Conservation (phyloP, 2,797 vertebrate species). For the Gallinago nigripennis region DNA sequence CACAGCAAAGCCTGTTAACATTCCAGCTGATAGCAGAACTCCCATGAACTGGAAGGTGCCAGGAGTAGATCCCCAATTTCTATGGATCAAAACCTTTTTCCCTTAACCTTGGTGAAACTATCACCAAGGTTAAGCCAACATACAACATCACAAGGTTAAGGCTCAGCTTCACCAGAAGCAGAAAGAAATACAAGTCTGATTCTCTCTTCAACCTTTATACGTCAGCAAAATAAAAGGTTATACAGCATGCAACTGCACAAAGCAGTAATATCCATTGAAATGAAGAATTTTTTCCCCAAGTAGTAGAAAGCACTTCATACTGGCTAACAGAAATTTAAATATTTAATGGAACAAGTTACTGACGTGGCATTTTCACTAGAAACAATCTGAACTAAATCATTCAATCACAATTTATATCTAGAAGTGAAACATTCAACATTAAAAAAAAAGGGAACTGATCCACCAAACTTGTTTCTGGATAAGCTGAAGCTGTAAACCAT, state of each 20-base stretch:
- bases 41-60: background rate
- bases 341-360: conserved; percentile 16
- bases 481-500: background rate
- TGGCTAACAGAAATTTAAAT: conserved; percentile 27
- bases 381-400: conserved; percentile 42
- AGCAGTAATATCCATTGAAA: background rate
- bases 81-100: background rate
- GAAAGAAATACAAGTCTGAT: background rate
- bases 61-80: background rate
- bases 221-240: conserved; percentile 13
- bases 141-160: background rate
- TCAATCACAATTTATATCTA: conserved; percentile 38
- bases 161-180: background rate
- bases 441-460: background rate
- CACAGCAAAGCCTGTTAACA: background rate
- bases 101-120: background rate
- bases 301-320: conserved; percentile 8
- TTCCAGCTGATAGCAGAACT: background rate
- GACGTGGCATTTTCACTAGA: background rate
- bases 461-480: background rate
- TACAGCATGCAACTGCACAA: background rate
- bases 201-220: background rate
- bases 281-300: background rate
- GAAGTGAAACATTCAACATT: background rate
- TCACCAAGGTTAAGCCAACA: background rate